A percentile compares a stretch with the other conserved stretches of the same genome.
These are phyloP conservation scores for Dryadula phaetusa DNA, from an alignment of 2,888 invertebrate species.

Conservation along the genomic window DNA sequence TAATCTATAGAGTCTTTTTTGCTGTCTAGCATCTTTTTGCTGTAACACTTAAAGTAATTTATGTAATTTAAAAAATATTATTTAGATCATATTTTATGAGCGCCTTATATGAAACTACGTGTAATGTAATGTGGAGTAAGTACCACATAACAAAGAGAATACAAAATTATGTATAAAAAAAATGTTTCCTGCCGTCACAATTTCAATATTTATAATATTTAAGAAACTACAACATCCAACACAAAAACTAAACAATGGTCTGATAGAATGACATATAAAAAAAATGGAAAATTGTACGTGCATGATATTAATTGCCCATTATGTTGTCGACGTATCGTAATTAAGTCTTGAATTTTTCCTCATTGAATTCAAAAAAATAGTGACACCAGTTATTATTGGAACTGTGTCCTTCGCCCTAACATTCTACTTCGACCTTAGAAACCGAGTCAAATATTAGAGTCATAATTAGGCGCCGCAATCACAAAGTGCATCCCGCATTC, in stretches of 20 bases:
- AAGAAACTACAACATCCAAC: not conserved
- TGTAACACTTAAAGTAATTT: too few species aligned
- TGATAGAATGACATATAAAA: conserved; percentile 1
- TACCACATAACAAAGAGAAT: not conserved
- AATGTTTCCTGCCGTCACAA: not conserved
- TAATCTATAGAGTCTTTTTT: too few species aligned
- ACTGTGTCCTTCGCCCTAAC: conserved; percentile 12
- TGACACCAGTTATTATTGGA: not conserved
- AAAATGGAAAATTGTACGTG: conserved; percentile 19
- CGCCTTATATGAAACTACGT: too few species aligned
- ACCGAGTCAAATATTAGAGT: conserved; percentile 1
- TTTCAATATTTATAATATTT: conserved; percentile 4
- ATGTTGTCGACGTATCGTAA: conserved; percentile 7
- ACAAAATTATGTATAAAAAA: not conserved
- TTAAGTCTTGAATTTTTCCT: conserved; percentile 18
- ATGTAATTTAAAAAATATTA: not conserved
- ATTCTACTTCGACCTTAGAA: conserved; percentile 17
- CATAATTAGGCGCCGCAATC: conserved; percentile 4
- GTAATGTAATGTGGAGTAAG: not conserved
- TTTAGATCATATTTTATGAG: not conserved
- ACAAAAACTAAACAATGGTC: conserved; percentile 7
- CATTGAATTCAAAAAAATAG: conserved; percentile 5
- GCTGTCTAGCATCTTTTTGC: too few species aligned
- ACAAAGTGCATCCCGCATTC: not conserved
- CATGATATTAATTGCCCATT: conserved; percentile 22